phyloP scores from a whole-genome alignment of 2,797 vertebrate genomes.

The Chiloscyllium punctatum region DNA sequence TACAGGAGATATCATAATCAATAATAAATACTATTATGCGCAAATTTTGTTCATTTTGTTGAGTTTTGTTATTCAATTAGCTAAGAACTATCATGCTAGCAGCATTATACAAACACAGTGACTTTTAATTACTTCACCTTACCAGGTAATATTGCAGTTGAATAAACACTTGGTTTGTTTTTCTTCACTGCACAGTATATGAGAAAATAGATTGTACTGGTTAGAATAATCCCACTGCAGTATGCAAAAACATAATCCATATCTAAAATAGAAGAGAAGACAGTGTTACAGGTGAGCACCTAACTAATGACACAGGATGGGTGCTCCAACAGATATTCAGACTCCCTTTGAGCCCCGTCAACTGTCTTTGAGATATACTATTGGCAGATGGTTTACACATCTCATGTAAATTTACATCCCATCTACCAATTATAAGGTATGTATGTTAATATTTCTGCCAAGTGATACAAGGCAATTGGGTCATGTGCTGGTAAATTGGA shows the following conservation, averaged over 20 bases:
- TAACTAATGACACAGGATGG: not conserved
- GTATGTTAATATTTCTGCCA: no score
- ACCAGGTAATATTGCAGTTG: conserved; percentile 37
- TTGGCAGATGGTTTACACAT: no score
- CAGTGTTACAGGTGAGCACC: not conserved
- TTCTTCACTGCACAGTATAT: conserved; percentile 36
- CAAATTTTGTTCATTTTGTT: not conserved
- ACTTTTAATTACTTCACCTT: not conserved
- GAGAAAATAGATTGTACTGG: conserved; percentile 36
- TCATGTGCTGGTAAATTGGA: no score
- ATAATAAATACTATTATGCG: not conserved
- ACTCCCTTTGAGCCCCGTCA: no score
- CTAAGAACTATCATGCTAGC: not conserved
- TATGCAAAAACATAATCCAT: conserved; percentile 36
- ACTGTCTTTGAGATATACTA: no score
- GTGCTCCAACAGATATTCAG: no score
- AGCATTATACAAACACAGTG: not conserved
- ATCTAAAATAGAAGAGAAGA: conserved; percentile 32
- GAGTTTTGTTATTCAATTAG: no score
- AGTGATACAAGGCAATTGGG: no score
- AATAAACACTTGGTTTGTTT: conserved; percentile 36
- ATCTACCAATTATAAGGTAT: no score
- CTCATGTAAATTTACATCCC: no score
- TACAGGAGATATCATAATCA: not conserved
- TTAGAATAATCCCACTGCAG: conserved; percentile 36